Evolutionary conservation across 2,888 invertebrate species (phyloP).

Genomic region (Sminthurinus aureus): DNA sequence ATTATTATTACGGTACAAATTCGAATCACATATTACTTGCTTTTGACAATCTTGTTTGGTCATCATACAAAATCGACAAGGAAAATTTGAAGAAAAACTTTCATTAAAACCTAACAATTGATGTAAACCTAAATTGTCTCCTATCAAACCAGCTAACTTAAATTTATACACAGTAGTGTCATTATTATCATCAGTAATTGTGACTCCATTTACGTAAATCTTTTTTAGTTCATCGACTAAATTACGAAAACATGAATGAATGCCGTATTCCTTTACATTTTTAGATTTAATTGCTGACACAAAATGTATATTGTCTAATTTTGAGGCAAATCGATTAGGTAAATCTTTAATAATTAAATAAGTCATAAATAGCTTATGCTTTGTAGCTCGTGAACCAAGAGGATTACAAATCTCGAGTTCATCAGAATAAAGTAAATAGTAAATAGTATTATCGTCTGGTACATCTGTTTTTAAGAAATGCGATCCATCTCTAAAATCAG

Average conservation of each 20-base stretch:
- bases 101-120: conserved; percentile 39
- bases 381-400: conserved; percentile 24
- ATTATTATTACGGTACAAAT: too few relatives aligned
- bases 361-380: conserved; percentile 37
- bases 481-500: not conserved
- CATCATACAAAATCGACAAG: conserved; percentile 40
- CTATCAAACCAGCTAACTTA: not conserved
- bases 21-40: not conserved
- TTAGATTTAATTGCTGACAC: not conserved
- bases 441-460: not conserved
- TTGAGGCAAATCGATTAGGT: not conserved
- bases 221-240: not conserved
- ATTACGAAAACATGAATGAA: not conserved
- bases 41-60: conserved; percentile 25
- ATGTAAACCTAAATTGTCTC: conserved; percentile 39
- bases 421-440: conserved; percentile 38
- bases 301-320: too few relatives aligned
- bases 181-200: not conserved
- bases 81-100: conserved; percentile 38
- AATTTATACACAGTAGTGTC: not conserved
- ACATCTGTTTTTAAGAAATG: not conserved
- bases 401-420: conserved; percentile 41
- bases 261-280: not conserved
- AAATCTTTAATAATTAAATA: not conserved
- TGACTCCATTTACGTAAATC: not conserved